Conservation (phyloP, 2,797 vertebrate genomes). For the Tenualosa ilisha region DNA sequence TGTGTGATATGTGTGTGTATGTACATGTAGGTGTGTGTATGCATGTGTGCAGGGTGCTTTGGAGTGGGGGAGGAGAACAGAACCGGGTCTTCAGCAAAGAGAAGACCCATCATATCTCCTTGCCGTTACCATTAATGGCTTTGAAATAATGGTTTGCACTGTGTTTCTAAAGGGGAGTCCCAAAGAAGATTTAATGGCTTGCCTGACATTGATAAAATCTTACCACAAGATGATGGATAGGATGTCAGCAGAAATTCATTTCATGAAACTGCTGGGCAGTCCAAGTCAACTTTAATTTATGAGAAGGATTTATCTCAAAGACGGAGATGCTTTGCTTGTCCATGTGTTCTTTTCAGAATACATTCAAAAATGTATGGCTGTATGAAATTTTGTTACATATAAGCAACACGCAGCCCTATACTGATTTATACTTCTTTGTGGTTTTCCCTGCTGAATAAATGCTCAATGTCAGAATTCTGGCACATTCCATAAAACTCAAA, state of each 20-base stretch:
- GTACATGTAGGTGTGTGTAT: not conserved
- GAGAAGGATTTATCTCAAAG: not conserved
- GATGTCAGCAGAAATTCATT: not conserved
- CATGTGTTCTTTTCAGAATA: not conserved
- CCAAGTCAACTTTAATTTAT: not conserved
- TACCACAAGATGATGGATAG: not conserved
- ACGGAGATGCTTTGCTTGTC: not conserved
- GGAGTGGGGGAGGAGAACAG: not conserved
- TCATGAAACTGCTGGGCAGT: not conserved
- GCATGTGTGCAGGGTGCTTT: not conserved
- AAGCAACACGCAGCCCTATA: not conserved
- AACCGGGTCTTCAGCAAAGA: not conserved
- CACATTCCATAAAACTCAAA: slow-evolving; percentile 6
- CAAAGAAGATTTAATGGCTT: not conserved
- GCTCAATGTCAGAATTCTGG: not conserved
- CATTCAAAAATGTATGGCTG: not conserved
- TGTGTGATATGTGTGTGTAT: not conserved
- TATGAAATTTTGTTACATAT: not conserved
- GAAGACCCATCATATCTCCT: not conserved
- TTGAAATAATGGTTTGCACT: not conserved
- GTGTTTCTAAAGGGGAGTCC: not conserved
- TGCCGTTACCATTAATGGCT: not conserved
- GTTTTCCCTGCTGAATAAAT: not conserved
- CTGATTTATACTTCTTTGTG: not conserved
- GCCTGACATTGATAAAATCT: not conserved